Evolutionary conservation across 2,797 vertebrate species (phyloP), one percentile per base, ranked within the genome.

Genomic region (Taenioides sp.): DNA sequence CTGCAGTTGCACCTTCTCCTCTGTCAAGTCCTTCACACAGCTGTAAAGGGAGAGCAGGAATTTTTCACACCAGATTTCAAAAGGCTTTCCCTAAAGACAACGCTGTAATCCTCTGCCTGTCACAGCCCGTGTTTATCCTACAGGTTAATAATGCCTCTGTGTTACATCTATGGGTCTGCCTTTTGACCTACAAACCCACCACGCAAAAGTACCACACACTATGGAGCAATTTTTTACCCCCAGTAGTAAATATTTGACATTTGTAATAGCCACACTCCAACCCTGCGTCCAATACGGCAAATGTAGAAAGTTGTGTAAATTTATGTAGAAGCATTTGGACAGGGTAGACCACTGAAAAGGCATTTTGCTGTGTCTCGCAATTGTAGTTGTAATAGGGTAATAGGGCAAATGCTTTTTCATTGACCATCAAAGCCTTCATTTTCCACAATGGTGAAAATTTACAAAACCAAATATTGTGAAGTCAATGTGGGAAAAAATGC

Each of bases 41-140:
- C 68, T 22, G 18, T 55, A 62, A 70, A 78, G 73, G 40, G 58
- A 40, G 20, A 7, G 18, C 20, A n/a, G 40, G 72, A 67, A 61
- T 64, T 62, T 65, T 63, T 81, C 80, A 81, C 80, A 57, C 49
- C 20, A 9, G 55, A 20, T 61, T 64, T 69, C 74, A 55, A 72
- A 69, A 72, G 71, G 7, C 47, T 11, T 31, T 25, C n/a, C 20
- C 67, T 49, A 52, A 68, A 80, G 71, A 63, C 31, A 5, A 49
- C 65, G 18, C 65, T 57, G 37, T 72, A 37, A 67, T 58, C 72
- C 72, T 17, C 18, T 20, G 16, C 57, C 27, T 49, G 20, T 17
- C 71, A 28, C 50, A 43, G 14, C 64, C 59, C 49, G 4, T 64
- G 60, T 63, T 69, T 20, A 22, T 40, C 73, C n/a, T 61, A 69